These are phyloP conservation scores for Tympanoctomys barrerae DNA, from an alignment of 2,797 vertebrate species.

Conservation along the genomic window DNA sequence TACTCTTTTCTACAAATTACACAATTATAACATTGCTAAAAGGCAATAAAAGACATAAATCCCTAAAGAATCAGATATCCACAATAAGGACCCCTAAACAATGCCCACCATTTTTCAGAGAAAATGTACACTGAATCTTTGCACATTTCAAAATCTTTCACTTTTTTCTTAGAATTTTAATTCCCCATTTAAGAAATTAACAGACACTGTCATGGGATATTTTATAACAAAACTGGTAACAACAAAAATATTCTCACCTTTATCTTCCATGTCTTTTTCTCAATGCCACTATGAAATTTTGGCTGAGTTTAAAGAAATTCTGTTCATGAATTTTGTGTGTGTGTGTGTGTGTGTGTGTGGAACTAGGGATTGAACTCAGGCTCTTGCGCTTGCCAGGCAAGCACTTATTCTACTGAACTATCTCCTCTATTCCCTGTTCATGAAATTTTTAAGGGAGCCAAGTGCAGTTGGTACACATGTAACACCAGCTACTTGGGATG, in stretches of 20 bases:
- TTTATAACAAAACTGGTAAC: not conserved
- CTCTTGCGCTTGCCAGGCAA: too few relatives aligned
- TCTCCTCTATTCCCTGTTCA: too few relatives aligned
- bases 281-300: not conserved
- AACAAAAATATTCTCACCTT: not conserved
- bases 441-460: not conserved
- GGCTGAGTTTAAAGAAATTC: not conserved
- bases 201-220: not conserved
- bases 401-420: too few relatives aligned
- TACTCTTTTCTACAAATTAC: not conserved
- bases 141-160: not conserved
- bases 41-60: not conserved
- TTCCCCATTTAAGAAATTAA: not conserved
- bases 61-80: not conserved
- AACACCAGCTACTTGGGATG: not conserved
- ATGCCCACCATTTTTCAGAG: not conserved
- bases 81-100: not conserved
- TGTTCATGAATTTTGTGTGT: slow-evolving; percentile 12
- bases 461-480: not conserved
- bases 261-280: not conserved
- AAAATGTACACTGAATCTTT: not conserved
- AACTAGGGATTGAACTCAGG: too few relatives aligned
- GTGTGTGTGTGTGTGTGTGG: too few relatives aligned
- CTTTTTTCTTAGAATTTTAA: slow-evolving; percentile 2
- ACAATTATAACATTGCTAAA: not conserved